Evolutionary conservation across 2,113 vertebrate species (phyloP).

Genomic region (Pleuronectes platessa): DNA sequence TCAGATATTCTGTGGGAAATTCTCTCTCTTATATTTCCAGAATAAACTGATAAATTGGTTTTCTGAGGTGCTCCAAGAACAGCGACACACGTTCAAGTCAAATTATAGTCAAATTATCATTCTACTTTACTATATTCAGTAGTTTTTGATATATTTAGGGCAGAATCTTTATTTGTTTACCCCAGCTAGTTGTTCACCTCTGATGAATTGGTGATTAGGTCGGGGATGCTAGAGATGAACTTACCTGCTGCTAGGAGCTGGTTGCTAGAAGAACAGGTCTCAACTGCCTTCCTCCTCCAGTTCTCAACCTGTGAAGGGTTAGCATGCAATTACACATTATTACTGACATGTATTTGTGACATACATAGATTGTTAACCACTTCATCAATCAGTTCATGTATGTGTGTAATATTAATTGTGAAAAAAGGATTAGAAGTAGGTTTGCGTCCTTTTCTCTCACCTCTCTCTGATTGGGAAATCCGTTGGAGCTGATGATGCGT

Average conservation of each 20-base stretch:
- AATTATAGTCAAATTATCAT: constrained; percentile 35
- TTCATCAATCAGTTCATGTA: not conserved
- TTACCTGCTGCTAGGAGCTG: constrained; percentile 88
- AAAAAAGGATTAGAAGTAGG: too few species aligned
- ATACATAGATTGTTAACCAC: too few species aligned
- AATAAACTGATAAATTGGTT: constrained; percentile 1
- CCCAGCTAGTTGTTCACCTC: constrained; percentile 63
- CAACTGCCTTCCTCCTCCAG: constrained; percentile 87
- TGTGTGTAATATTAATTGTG: not conserved
- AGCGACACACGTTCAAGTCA: constrained; percentile 23
- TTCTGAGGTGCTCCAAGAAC: constrained; percentile 20
- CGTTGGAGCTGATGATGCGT: constrained; percentile 88
- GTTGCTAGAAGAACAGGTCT: constrained; percentile 88
- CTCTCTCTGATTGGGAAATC: constrained; percentile 91
- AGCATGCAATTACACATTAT: constrained; percentile 5
- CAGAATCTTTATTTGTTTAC: constrained; percentile 83
- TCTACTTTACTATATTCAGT: not conserved
- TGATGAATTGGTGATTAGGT: not conserved
- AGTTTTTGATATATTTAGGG: constrained; percentile 26
- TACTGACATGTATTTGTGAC: not conserved
- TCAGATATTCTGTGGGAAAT: constrained; percentile 66
- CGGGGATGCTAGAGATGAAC: constrained; percentile 52
- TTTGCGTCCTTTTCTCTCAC: constrained; percentile 63
- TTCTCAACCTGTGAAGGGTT: constrained; percentile 84
- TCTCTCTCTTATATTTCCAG: constrained; percentile 37